Conservation (phyloP, 2,888 invertebrate genomes). For the Plebejus anna region DNA sequence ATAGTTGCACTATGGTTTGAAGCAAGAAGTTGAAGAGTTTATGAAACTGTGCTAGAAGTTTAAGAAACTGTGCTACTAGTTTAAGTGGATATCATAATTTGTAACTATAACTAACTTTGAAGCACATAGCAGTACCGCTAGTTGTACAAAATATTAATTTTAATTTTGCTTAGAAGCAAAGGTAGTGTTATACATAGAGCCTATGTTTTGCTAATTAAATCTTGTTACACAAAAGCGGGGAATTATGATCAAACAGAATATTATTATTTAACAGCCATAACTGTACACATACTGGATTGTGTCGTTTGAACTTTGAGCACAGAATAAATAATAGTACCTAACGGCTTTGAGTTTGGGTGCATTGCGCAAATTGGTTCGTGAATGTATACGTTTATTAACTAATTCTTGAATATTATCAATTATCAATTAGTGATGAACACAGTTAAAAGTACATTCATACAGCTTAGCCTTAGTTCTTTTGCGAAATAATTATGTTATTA, state of each 20-base stretch:
- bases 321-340: too few species aligned
- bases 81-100: neutral
- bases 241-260: too few species aligned
- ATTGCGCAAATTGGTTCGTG: constrained; percentile 17
- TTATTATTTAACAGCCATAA: neutral
- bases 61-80: neutral
- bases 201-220: too few species aligned
- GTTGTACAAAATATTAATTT: too few species aligned
- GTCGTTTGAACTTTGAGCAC: neutral
- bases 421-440: constrained; percentile 6
- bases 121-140: neutral
- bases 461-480: neutral
- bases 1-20: constrained; percentile 2
- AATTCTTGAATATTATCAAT: neutral
- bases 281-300: neutral
- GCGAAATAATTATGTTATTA: too few species aligned
- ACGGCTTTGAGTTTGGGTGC: neutral
- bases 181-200: too few species aligned
- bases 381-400: neutral
- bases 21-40: neutral
- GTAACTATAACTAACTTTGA: neutral
- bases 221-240: too few species aligned
- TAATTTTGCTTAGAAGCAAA: too few species aligned
- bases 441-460: neutral
- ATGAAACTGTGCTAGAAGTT: neutral